phyloP scores from a whole-genome alignment of 2,797 vertebrate genomes.

The Oreochromis grahami region DNA sequence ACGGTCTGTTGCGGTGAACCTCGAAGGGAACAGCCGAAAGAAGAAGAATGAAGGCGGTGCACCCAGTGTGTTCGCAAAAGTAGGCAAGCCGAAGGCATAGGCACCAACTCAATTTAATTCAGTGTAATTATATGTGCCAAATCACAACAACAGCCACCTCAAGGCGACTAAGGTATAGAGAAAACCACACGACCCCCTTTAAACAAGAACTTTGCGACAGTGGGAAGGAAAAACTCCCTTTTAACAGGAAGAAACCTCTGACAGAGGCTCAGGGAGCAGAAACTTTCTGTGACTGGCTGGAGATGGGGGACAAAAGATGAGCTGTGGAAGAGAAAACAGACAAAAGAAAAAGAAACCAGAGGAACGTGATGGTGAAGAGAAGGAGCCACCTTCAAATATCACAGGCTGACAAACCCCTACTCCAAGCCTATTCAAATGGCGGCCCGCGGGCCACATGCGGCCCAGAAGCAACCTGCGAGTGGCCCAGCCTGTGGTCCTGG shows the following conservation, averaged over 20 bases:
- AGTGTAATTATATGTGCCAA: not conserved
- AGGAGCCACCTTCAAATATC: not conserved
- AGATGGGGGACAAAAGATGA: not conserved
- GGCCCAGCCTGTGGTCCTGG: no score
- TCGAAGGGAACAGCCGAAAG: not conserved
- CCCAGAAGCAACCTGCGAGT: no score
- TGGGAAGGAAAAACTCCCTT: not conserved
- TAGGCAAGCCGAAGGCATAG: not conserved
- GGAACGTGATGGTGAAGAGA: not conserved
- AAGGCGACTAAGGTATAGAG: not conserved
- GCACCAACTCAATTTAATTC: not conserved
- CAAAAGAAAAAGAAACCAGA: not conserved
- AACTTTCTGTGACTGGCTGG: not conserved
- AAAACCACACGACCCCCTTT: not conserved
- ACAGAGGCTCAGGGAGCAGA: not conserved
- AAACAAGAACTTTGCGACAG: not conserved
- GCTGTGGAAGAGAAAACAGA: not conserved
- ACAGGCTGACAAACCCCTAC: not conserved
- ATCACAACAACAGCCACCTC: not conserved
- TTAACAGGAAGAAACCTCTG: not conserved
- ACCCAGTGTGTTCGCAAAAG: accelerated
- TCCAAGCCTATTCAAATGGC: no score
- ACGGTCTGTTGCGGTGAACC: not conserved
- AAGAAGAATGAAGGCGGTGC: not conserved
- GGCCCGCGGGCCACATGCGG: no score